Conservation (phyloP, 2,113 vertebrate genomes). For the Tautogolabrus adspersus region DNA sequence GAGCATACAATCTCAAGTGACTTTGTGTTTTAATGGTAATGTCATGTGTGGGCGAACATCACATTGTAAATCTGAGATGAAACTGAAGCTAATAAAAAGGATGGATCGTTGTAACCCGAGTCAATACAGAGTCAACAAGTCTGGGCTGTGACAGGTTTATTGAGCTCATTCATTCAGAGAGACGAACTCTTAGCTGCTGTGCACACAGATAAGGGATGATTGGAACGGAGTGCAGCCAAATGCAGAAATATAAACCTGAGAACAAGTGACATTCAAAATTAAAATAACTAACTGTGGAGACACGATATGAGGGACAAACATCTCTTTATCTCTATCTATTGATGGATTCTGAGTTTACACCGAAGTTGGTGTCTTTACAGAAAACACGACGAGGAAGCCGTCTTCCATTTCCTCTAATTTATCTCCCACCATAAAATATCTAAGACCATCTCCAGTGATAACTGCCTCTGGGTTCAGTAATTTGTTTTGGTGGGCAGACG, state of each 20-base stretch:
- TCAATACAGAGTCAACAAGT: conserved; percentile 63
- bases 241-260: conserved; percentile 52
- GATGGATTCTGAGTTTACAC: neutral
- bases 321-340: neutral
- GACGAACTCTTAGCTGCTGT: conserved; percentile 53
- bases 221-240: conserved; percentile 55
- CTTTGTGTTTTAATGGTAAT: conserved; percentile 38
- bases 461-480: conserved; percentile 20
- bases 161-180: conserved; percentile 64
- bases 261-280: conserved; percentile 46
- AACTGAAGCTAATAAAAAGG: conserved; percentile 62
- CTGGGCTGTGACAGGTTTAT: conserved; percentile 73
- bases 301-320: conserved; percentile 18
- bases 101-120: conserved; percentile 58
- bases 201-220: conserved; percentile 68
- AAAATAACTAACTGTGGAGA: conserved; percentile 12
- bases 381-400: neutral
- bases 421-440: neutral
- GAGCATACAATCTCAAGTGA: conserved; percentile 11
- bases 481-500: conserved; percentile 13
- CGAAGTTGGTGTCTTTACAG: neutral
- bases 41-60: conserved; percentile 41
- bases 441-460: conserved; percentile 1
- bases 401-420: neutral
- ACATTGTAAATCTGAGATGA: conserved; percentile 44